Evolutionary conservation across 2,888 invertebrate genomes (phyloP), one percentile per base, ranked within the genome.

Genomic region (Crossocerus cetratus): DNA sequence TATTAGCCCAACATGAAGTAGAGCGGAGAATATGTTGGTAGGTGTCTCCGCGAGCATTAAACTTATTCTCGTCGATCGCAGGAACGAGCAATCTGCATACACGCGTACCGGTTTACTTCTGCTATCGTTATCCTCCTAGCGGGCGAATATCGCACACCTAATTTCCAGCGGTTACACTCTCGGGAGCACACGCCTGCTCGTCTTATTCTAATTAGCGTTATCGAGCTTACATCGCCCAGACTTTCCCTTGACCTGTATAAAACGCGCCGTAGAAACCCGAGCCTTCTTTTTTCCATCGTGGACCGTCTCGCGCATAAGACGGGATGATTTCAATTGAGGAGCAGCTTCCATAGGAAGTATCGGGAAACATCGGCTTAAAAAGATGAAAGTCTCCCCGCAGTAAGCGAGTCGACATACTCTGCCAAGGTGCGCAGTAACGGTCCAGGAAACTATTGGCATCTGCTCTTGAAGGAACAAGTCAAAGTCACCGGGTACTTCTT

Each of bases 131-230:
- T 16, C 16, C 16, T 16, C 16, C 16, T 13, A 13, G 49, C 16
- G 11, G 11, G 14, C 49, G 49, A 16, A 16, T 49, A 16, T 16
- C n/a, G 49, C 14, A 49, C 49, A 14, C 16, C 16, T 49, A 49
- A 49, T 49, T 49, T 49, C 16, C 49, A 32, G 8, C 32, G 32
- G 32, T 32, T 32, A 32, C 32, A 32, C 32, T 32, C 32, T 8
- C 32, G 8, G 32, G 32, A 32, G 32, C 32, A 32, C 11, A 32
- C 32, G 32, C 32, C 32, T 32, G 32, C 32, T 32, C 32, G 32
- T 32, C 32, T 32, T 32, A 32, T 49, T 49, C 49, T 49, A 49
- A 49, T 49, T 49, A 49, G 49, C 49, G n/a, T 49, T 49, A 49
- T 49, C 49, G 49, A 49, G 16, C 16, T 49, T 49, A 49, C 49